Evolutionary conservation across 2,113 vertebrate genomes (phyloP).

Genomic region (Sylvia atricapilla): DNA sequence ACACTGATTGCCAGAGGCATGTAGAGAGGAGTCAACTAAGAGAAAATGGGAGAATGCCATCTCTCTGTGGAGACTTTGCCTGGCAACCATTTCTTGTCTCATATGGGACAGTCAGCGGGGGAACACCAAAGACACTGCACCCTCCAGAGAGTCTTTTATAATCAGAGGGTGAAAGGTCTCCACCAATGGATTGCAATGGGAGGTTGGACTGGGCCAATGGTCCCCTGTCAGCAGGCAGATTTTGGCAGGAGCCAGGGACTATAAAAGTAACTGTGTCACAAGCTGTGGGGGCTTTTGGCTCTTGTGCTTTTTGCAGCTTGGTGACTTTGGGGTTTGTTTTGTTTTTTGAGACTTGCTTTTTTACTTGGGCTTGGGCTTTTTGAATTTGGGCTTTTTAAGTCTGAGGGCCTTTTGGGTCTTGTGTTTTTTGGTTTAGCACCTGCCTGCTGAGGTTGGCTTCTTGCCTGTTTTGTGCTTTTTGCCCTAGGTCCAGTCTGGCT

Average conservation of each 20-base stretch:
- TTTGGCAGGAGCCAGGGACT: background rate
- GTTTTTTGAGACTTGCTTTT: background rate
- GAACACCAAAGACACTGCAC: background rate
- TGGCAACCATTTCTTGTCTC: background rate
- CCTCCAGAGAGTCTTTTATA: background rate
- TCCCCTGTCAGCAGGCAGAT: background rate
- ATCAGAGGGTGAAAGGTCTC: background rate
- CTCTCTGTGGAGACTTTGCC: background rate
- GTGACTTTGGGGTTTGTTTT: background rate
- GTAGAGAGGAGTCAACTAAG: background rate
- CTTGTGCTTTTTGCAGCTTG: background rate
- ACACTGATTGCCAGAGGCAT: background rate
- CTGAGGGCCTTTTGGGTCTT: background rate
- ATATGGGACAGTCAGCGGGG: background rate
- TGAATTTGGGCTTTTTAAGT: background rate
- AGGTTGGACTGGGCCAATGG: background rate
- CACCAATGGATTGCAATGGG: background rate
- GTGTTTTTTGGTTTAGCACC: background rate
- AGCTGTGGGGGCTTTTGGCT: background rate
- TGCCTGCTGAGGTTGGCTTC: background rate
- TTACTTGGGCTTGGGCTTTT: background rate
- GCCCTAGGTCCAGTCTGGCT: background rate
- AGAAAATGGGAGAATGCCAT: background rate
- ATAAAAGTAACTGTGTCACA: accelerated
- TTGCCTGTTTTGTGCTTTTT: background rate